Evolutionary conservation across 2,797 vertebrate genomes (phyloP).

Genomic region (Amblyopsis hoosieri): DNA sequence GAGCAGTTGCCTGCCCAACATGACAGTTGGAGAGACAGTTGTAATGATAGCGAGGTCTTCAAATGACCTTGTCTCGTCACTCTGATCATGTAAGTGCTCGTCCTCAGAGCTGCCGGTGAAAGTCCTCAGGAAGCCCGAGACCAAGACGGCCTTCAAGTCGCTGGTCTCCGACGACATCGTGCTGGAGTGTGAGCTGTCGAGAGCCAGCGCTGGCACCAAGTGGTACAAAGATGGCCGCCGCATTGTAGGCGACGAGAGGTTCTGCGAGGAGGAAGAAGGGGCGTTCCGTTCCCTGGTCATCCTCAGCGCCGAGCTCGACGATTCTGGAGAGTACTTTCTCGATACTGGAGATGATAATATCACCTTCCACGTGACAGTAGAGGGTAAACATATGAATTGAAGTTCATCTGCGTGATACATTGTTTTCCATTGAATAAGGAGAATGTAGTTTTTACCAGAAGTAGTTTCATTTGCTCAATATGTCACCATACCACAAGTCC

Average conservation of each 20-base stretch:
- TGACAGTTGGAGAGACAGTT: no score
- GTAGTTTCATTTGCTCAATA: no score
- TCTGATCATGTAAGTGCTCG: neutral
- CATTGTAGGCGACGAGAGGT: slow-evolving; percentile 80
- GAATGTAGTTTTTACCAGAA: no score
- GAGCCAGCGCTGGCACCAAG: slow-evolving; percentile 75
- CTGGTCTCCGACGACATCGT: slow-evolving; percentile 83
- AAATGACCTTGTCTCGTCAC: no score
- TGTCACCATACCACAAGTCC: no score
- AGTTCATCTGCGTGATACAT: neutral
- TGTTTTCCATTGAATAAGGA: neutral
- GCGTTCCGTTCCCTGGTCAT: slow-evolving; percentile 83
- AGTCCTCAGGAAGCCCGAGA: slow-evolving; percentile 79
- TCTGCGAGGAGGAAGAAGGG: slow-evolving; percentile 88
- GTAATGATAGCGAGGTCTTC: no score
- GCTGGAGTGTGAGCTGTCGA: slow-evolving; percentile 87
- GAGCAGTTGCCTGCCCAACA: no score
- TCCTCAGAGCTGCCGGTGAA: slow-evolving; percentile 79
- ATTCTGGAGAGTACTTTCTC: slow-evolving; percentile 89
- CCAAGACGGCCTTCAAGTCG: slow-evolving; percentile 66
- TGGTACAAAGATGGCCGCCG: slow-evolving; percentile 91
- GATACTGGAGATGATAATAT: slow-evolving; percentile 86
- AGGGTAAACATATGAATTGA: slow-evolving; percentile 77
- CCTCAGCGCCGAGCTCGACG: slow-evolving; percentile 77
- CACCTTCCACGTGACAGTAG: slow-evolving; percentile 83